Base-by-base conservation (phyloP, 2,113 vertebrate genomes). In the Gyps fulvus region DNA sequence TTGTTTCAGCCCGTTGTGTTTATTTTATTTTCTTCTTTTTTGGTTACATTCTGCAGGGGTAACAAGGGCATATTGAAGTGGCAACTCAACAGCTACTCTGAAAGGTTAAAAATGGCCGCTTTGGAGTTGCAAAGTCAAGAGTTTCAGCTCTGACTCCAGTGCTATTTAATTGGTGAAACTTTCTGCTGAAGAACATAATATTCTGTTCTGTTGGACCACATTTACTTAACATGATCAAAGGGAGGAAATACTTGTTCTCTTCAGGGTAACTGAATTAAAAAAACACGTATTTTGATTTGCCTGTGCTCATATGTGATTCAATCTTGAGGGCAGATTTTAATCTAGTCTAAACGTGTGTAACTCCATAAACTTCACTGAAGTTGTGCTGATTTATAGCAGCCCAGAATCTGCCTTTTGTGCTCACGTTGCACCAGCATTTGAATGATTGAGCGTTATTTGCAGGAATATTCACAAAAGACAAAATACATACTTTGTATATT, bases 321-420 rank as follows among this genome's bases (percentile, higher is more conserved):
- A 1, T 88, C 91, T 94, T 77, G 93, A 94, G 87, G 78, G 84
- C 91, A 95, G 97, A 97, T 96, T 97, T 94, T 97, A 89, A 95
- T 96, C 97, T 97, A 86, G 63, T 36, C 84, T 97, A 93, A 97
- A 91, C 2, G 52, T 87, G 78, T 91, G 78, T 80, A 86, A 67
- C 62, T 95, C 67, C 63, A 66, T 81, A 85, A 93, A 94, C 71
- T 80, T 90, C 54, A 40, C 47, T 83, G 58, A 73, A 74, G 66
- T 81, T 90, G 29, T 81, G 16, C 71, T 90, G 84, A 86, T 77
- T 95, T 86, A 86, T 72, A 83, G 74, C 54, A 87, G 93, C 81
- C 84, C 85, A 88, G 89, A 94, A 85, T 73, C 70, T 62, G 84
- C 58, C 72, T 69, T 87, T 70, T 91, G 61, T 69, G 52, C 81